Base-by-base conservation (phyloP, 2,888 invertebrate species). In the Pyrocoelia pectoralis region DNA sequence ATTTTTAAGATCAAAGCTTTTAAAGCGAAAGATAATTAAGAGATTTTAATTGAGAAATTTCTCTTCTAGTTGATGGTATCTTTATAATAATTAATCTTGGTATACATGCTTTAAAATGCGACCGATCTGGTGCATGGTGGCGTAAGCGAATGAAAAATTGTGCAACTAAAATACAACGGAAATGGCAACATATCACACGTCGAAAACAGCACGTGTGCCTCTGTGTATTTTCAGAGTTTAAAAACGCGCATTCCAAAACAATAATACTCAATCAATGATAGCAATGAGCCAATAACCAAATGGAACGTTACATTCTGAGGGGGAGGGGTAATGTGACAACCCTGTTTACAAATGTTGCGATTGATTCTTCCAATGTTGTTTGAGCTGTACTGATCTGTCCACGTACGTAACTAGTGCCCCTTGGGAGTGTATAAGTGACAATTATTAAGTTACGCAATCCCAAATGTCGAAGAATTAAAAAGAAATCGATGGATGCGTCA, bases 221-320 rank as follows among this genome's bases (percentile, higher is more conserved):
- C 75, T 80, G 77, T n/a, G n/a, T 81, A 79, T 80, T 77, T 80
- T 77, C 80, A 79, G 80, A 80, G 80, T 81, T 81, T 80, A 80
- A 81, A 81, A 81, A 81, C 81, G 81, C 81, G 81, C 81, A 81
- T 80, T 81, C 80, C 81, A 81, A 81, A 81, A 81, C 80, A 81
- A 81, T 81, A 81, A 81, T 81, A 81, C 81, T 81, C 81, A 81
- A 81, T 81, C 81, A 81, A 81, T 80, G 81, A 80, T 81, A 80
- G 81, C 80, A 80, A 80, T 81, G 81, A 81, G 81, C 81, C 81
- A 81, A 81, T 81, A 81, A 81, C 81, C 81, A 81, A 81, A 81
- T 81, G 81, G 80, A 77, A 79, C 80, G 77, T 70, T 79, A 78
- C 79, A 77, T 75, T 73, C 71, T 74, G 76, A 63, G 76, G 74